Evolutionary conservation across 1,140 invertebrate species (phyloP), one percentile per base, ranked within the genome.

Genomic region (Nephotettix cincticeps): DNA sequence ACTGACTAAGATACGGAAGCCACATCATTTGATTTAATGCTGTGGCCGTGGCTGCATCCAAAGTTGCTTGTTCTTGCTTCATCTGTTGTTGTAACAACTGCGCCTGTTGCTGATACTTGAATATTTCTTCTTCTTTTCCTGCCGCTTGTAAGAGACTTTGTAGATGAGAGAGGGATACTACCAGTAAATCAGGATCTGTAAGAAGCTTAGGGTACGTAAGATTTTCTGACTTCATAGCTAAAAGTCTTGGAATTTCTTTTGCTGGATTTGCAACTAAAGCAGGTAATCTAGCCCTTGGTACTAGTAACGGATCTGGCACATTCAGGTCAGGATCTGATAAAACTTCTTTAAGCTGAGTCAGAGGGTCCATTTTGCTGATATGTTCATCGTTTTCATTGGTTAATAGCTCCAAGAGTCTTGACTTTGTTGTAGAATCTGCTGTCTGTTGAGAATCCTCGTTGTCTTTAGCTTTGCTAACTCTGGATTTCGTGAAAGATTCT

Each of bases 241-340:
- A 77, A 36, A 94, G 80, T 68, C 88, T 84, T 0, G 91, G 91
- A 68, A 94, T 93, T 83, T 93, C 91, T 45, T 82, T 86, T 0
- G 86, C 89, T 0, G 92, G 92, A 0, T 87, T 85, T 0, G 87
- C 86, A n/a, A 93, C 80, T 17, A 94, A 86, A 9, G 85, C 83
- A 19, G 89, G 87, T 30, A 93, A 79, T 74, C 87, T 86, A 76
- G 91, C 87, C 77, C 91, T 89, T 25, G 92, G 92, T 51, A 94
- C 88, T 64, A 93, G 78, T 67, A 94, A 81, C 13, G 91, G 91
- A 85, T 94, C 92, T 13, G 92, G 91, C 76, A 94, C 86, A 74
- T 88, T 85, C 75, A 90, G 86, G 45, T 87, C 87, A 0, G 87
- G 84, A 73, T 88, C 89, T 43, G 84, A 84, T 19, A 92, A 84